Evolutionary conservation across 1,140 invertebrate species (phyloP).

Genomic region (Drosophila mojavensis): DNA sequence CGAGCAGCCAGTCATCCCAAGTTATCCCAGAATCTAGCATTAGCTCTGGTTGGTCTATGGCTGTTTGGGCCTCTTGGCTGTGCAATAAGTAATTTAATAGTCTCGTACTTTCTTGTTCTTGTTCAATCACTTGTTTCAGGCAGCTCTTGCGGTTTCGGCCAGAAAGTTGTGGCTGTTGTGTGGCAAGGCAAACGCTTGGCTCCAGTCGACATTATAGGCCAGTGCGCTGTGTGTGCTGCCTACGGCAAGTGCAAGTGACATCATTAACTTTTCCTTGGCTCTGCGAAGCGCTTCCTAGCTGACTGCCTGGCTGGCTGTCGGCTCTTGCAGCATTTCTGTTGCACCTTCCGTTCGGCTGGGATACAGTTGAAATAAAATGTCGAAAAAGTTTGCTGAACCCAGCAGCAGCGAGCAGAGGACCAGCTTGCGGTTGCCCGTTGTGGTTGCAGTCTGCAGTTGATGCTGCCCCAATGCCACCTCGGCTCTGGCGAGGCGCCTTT

Average conservation of each 20-base stretch:
- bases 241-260: slow-evolving; percentile 71
- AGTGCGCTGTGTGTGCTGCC: slow-evolving; percentile 26
- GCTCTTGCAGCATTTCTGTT: slow-evolving; percentile 35
- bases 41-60: neutral
- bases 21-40: neutral
- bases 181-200: slow-evolving; percentile 1
- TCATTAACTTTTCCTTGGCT: slow-evolving; percentile 72
- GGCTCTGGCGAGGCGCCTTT: slow-evolving; percentile 6
- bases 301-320: neutral
- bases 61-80: neutral
- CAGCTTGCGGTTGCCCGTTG: slow-evolving; percentile 40
- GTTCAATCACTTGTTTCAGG: slow-evolving; percentile 17
- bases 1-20: neutral
- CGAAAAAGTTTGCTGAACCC: slow-evolving; percentile 63
- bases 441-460: slow-evolving; percentile 5
- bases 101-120: slow-evolving; percentile 25
- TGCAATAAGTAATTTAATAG: slow-evolving; percentile 49
- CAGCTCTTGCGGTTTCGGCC: slow-evolving; percentile 13
- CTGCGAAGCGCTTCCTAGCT: neutral
- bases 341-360: slow-evolving; percentile 30
- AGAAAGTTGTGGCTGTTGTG: neutral
- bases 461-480: neutral
- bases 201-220: slow-evolving; percentile 14
- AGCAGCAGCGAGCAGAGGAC: slow-evolving; percentile 25
- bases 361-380: slow-evolving; percentile 52